phyloP scores from a whole-genome alignment of 2,797 vertebrate genomes.

The Chiroxiphia lanceolata region DNA sequence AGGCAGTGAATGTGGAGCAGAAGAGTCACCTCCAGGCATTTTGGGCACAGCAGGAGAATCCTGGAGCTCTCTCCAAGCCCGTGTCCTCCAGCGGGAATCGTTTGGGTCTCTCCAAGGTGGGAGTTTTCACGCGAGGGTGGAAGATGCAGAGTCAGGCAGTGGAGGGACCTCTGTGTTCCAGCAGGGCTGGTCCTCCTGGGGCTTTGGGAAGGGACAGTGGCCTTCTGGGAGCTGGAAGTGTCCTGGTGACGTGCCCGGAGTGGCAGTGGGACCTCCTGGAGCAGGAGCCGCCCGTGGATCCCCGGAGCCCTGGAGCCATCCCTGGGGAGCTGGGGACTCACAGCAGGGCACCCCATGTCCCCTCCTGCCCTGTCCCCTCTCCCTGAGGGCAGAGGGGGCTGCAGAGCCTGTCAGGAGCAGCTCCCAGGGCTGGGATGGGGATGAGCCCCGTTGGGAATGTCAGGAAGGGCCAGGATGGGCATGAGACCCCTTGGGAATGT shows the following conservation, averaged over 20 bases:
- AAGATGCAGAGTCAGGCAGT: rapidly evolving
- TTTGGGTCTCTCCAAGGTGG: background rate
- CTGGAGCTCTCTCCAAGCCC: background rate
- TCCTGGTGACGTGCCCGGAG: rapidly evolving
- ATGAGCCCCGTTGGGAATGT: no score
- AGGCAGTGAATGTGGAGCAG: rapidly evolving
- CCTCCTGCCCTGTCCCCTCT: background rate
- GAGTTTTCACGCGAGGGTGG: background rate
- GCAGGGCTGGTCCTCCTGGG: background rate
- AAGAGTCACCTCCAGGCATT: background rate
- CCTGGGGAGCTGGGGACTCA: background rate
- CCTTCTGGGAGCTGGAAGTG: background rate
- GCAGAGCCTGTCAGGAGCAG: background rate
- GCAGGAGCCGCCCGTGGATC: background rate
- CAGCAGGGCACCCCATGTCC: background rate
- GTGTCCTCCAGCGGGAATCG: background rate
- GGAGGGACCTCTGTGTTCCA: background rate
- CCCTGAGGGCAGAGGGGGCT: no score
- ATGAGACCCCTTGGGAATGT: no score
- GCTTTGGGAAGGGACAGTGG: background rate
- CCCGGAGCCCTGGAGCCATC: background rate
- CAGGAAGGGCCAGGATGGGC: no score
- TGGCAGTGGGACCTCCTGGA: rapidly evolving
- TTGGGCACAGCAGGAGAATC: background rate
- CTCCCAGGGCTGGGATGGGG: no score